phyloP scores from a whole-genome alignment of 2,113 vertebrate genomes.

The Beaufortia kweichowensis region DNA sequence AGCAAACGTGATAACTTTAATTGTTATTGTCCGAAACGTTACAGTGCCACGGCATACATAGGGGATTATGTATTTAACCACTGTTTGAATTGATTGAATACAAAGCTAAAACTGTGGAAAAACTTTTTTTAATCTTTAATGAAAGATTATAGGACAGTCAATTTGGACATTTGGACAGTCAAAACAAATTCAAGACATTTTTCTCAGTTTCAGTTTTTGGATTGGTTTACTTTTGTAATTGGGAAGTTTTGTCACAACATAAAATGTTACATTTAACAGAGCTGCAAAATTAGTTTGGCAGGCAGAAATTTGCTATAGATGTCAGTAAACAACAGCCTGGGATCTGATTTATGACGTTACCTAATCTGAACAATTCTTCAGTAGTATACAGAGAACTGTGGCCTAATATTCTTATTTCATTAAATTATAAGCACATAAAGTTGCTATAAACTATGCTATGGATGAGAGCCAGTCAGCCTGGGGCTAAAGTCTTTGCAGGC shows the following conservation, averaged over 20 bases:
- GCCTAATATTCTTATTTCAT: conserved; percentile 5
- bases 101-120: too few relatives aligned
- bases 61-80: too few relatives aligned
- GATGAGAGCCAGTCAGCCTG: neutral
- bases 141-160: too few relatives aligned
- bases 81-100: too few relatives aligned
- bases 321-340: neutral
- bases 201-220: too few relatives aligned
- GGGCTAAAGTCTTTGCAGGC: conserved; percentile 17
- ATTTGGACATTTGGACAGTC: too few relatives aligned
- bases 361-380: neutral
- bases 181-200: too few relatives aligned
- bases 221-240: too few relatives aligned
- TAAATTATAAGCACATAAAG: neutral
- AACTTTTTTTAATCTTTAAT: too few relatives aligned
- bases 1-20: too few relatives aligned
- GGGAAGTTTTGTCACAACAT: neutral
- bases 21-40: too few relatives aligned
- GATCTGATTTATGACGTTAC: neutral
- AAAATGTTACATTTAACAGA: neutral
- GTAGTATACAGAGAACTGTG: neutral
- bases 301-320: neutral
- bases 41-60: too few relatives aligned
- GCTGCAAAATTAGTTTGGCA: neutral
- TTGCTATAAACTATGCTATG: neutral